Conservation (phyloP, 1,140 invertebrate genomes). For the Hydropsyche tenuis region DNA sequence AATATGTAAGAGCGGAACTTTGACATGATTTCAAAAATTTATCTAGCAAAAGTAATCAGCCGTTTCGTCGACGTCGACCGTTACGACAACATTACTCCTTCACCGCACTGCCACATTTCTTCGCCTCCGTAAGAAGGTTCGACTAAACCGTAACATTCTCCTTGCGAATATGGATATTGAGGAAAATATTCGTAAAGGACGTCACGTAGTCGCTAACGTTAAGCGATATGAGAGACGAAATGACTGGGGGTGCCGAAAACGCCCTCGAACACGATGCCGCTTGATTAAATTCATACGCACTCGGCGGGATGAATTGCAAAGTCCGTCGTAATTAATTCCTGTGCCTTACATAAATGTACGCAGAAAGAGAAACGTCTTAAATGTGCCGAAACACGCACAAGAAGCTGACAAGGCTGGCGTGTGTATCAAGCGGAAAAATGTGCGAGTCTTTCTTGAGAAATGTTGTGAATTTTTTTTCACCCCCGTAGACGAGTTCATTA, state of each 20-base stretch:
- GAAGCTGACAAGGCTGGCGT: constrained; percentile 12
- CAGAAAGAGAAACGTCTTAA: background rate
- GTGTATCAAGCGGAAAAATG: background rate
- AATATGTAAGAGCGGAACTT: too few relatives aligned
- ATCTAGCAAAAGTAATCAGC: too few relatives aligned
- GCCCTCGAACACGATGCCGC: background rate
- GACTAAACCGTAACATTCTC: too few relatives aligned
- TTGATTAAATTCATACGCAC: constrained; percentile 32
- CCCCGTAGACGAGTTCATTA: too few relatives aligned
- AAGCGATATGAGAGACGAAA: background rate
- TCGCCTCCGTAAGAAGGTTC: too few relatives aligned
- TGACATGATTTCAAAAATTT: too few relatives aligned
- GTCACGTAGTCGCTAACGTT: constrained; percentile 8
- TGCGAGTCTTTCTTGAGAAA: background rate
- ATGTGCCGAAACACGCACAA: constrained; percentile 19
- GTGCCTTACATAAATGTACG: background rate
- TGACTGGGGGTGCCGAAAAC: background rate
- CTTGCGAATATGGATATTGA: too few relatives aligned
- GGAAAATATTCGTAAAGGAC: constrained; percentile 8
- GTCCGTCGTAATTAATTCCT: constrained; percentile 28
- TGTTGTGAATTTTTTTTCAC: too few relatives aligned
- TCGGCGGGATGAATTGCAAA: constrained; percentile 21
- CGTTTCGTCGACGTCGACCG: too few relatives aligned
- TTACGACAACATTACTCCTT: too few relatives aligned
- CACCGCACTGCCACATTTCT: too few relatives aligned